These are phyloP conservation scores for Liolophura sinensis DNA, from an alignment of 1,140 invertebrate species.

Conservation along the genomic window DNA sequence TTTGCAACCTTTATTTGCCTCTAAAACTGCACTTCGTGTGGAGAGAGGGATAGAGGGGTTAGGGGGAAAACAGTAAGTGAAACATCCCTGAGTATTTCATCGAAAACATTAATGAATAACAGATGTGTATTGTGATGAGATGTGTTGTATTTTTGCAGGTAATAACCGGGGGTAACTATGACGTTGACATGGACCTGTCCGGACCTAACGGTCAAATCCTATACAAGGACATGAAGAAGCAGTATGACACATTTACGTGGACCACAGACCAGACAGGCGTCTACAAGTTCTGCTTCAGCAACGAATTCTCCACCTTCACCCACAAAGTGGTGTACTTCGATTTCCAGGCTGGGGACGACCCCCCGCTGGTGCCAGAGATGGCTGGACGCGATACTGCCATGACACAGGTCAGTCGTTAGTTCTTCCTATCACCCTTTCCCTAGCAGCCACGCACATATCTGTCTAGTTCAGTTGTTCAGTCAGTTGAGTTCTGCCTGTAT, in stretches of 20 bases:
- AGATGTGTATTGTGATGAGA: no score
- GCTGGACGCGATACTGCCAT: constrained; percentile 81
- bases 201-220: constrained; percentile 87
- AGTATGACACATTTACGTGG: constrained; percentile 92
- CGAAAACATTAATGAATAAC: no score
- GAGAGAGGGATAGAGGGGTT: no score
- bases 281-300: constrained; percentile 93
- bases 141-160: constrained; percentile 69
- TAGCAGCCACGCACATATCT: no score
- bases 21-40: no score
- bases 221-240: constrained; percentile 90
- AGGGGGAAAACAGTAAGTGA: no score
- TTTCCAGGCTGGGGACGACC: constrained; percentile 93
- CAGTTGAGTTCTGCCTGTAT: no score
- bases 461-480: no score
- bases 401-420: constrained; percentile 76
- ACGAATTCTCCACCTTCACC: constrained; percentile 99
- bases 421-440: not conserved
- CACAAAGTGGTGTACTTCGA: constrained; percentile 99
- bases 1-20: no score
- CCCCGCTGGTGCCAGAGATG: constrained; percentile 75
- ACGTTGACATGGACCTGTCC: constrained; percentile 93
- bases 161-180: constrained; percentile 98
- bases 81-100: no score
- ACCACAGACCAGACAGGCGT: constrained; percentile 74